A percentile compares a stretch with the other conserved stretches of the same genome.
phyloP scores from a whole-genome alignment of 2,888 invertebrate genomes.

The Acleris emargana region DNA sequence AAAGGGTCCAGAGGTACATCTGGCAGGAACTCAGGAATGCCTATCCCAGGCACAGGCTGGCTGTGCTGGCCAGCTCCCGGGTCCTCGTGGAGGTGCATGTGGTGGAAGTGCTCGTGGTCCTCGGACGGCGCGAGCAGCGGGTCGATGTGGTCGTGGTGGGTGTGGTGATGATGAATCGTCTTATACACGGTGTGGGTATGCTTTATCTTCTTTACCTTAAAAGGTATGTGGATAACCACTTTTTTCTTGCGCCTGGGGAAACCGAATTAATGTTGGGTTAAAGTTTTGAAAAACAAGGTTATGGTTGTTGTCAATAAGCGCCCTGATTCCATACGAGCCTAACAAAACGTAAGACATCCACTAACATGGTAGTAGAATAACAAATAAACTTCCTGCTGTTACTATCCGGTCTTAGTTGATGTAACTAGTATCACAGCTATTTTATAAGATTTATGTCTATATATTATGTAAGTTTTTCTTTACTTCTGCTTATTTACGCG shows the following conservation, averaged over 20 bases:
- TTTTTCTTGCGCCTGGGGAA: slow-evolving; percentile 82
- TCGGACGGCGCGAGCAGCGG: slow-evolving; percentile 62
- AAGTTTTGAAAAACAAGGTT: neutral
- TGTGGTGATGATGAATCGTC: slow-evolving; percentile 84
- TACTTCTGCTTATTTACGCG: too few relatives aligned
- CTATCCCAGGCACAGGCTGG: slow-evolving; percentile 64
- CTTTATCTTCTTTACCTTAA: slow-evolving; percentile 86
- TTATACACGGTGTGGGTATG: slow-evolving; percentile 89
- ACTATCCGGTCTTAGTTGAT: too few relatives aligned
- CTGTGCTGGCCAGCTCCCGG: slow-evolving; percentile 60
- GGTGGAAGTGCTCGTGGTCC: slow-evolving; percentile 80
- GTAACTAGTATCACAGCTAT: too few relatives aligned
- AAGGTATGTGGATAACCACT: slow-evolving; percentile 87
- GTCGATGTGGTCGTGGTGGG: slow-evolving; percentile 59
- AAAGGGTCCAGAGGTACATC: slow-evolving; percentile 56
- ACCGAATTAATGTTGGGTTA: slow-evolving; percentile 27
- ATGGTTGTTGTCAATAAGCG: too few relatives aligned
- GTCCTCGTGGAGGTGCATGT: slow-evolving; percentile 71
- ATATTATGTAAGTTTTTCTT: too few relatives aligned
- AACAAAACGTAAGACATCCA: too few relatives aligned
- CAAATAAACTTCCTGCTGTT: too few relatives aligned
- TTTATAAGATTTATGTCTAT: too few relatives aligned
- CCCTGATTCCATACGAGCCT: too few relatives aligned
- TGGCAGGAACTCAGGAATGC: slow-evolving; percentile 74
- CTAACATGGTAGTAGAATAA: too few relatives aligned